Evolutionary conservation across 2,888 invertebrate genomes (phyloP).

Genomic region (Tiliacea aurago): DNA sequence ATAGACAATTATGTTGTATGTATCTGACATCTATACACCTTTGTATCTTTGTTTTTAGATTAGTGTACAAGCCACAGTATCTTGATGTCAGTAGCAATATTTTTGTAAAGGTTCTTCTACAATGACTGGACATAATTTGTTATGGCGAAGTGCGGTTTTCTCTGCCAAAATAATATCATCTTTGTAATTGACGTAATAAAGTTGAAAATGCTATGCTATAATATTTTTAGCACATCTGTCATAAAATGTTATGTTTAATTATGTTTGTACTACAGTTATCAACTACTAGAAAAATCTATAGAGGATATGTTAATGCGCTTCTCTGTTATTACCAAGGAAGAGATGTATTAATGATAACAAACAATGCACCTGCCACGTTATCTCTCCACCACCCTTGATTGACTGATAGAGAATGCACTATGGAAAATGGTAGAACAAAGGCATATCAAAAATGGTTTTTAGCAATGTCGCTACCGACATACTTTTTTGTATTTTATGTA

Average conservation of each 20-base stretch:
- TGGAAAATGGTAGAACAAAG: too few species aligned
- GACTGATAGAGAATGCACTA: too few species aligned
- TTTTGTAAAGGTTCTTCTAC: background rate
- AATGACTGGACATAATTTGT: background rate
- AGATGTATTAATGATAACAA: too few species aligned
- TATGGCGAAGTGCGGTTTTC: background rate
- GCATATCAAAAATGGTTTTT: too few species aligned
- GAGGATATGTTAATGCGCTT: too few species aligned
- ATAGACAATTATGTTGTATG: background rate
- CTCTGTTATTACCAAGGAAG: too few species aligned
- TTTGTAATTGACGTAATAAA: background rate
- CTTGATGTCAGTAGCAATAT: conserved; percentile 3
- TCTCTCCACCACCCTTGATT: too few species aligned
- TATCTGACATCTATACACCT: background rate
- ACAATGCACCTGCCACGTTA: too few species aligned
- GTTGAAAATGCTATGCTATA: too few species aligned
- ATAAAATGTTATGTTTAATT: background rate
- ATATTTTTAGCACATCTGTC: background rate
- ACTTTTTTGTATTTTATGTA: too few species aligned
- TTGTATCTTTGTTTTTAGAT: background rate
- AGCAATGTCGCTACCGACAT: too few species aligned
- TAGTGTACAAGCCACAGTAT: background rate
- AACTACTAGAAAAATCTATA: too few species aligned
- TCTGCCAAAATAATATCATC: background rate
- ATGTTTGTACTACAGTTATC: background rate